phyloP scores from a whole-genome alignment of 2,888 invertebrate genomes.

The Peribatodes rhomboidaria region DNA sequence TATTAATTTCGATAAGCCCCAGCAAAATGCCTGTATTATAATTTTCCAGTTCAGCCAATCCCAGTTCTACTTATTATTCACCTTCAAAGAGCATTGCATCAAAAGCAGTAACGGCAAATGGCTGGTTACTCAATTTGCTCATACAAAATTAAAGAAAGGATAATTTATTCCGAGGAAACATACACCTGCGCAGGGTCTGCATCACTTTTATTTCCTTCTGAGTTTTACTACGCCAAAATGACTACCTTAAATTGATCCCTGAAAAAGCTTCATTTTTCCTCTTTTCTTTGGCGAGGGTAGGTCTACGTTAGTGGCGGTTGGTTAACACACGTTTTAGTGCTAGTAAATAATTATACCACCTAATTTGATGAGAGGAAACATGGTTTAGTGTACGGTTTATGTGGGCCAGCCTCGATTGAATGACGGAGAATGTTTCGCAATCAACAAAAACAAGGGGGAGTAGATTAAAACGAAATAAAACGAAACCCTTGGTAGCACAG shows the following conservation, averaged over 20 bases:
- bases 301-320: constrained; percentile 66
- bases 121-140: constrained; percentile 37
- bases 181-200: constrained; percentile 74
- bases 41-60: not conserved
- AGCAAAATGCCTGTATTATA: not conserved
- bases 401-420: constrained; percentile 70
- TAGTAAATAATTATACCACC: constrained; percentile 83
- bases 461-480: constrained; percentile 50
- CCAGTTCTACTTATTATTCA: not conserved
- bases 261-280: constrained; percentile 57
- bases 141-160: constrained; percentile 60
- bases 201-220: constrained; percentile 77
- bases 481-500: constrained; percentile 25
- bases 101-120: constrained; percentile 34
- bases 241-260: constrained; percentile 73
- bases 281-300: constrained; percentile 55
- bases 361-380: constrained; percentile 83
- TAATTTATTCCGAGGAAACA: constrained; percentile 69
- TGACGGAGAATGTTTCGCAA: constrained; percentile 61
- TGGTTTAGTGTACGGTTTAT: constrained; percentile 72
- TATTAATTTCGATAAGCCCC: not conserved
- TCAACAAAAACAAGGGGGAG: constrained; percentile 55
- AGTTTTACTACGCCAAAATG: constrained; percentile 73
- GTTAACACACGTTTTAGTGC: constrained; percentile 79
- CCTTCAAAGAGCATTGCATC: constrained; percentile 30